These are phyloP conservation scores for Falco novaeseelandiae DNA, from an alignment of 2,797 vertebrate species.

Conservation along the genomic window DNA sequence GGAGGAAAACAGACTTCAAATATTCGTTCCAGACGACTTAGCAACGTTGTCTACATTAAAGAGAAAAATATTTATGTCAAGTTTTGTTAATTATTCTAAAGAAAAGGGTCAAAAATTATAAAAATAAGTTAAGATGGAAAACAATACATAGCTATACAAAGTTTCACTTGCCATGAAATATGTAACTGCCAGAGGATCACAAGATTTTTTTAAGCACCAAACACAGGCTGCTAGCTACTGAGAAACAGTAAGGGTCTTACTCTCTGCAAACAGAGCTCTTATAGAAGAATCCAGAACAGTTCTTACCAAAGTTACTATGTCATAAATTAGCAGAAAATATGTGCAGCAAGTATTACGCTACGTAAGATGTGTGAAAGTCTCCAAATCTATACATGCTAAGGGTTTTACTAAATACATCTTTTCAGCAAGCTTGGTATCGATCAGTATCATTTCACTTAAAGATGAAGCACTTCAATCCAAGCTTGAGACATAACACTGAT, in stretches of 20 bases:
- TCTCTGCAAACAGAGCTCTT: background rate
- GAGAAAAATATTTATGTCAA: constrained; percentile 34
- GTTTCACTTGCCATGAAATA: background rate
- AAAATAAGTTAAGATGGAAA: background rate
- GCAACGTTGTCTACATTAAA: constrained; percentile 80
- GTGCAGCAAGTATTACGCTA: background rate
- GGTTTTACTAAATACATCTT: background rate
- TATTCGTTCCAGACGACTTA: constrained; percentile 84
- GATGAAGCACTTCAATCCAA: background rate
- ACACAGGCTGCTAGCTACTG: background rate
- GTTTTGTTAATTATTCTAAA: constrained; percentile 8
- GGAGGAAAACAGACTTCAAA: constrained; percentile 87
- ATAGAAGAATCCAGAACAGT: background rate
- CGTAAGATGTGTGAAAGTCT: background rate
- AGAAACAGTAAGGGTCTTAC: background rate
- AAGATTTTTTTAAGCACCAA: background rate
- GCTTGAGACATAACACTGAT: background rate
- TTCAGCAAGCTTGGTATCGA: background rate
- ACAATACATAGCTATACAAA: background rate
- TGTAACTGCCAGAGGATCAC: background rate
- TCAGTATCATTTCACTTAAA: background rate
- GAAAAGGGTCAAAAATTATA: background rate
- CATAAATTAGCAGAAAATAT: background rate
- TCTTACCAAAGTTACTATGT: background rate
- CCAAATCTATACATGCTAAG: background rate